phyloP scores from a whole-genome alignment of 2,888 invertebrate genomes.

The Yponomeuta plumbellus region DNA sequence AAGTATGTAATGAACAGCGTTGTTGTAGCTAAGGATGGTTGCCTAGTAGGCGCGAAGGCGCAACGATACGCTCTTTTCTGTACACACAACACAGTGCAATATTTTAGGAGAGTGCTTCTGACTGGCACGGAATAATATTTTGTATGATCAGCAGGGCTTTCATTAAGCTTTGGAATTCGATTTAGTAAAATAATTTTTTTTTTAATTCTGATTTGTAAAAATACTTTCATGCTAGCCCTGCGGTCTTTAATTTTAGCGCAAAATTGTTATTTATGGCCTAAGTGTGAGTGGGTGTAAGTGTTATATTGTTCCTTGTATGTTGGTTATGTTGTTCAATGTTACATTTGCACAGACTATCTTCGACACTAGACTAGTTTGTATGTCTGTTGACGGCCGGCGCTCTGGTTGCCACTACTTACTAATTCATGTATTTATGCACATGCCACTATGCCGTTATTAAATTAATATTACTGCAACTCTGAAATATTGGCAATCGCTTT shows the following conservation, averaged over 20 bases:
- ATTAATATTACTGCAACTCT: not conserved
- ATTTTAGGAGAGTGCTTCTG: no score
- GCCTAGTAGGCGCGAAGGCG: no score
- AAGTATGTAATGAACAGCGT: no score
- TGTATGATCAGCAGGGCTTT: no score
- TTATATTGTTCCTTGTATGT: conserved; percentile 1
- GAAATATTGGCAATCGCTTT: not conserved
- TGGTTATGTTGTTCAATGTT: conserved; percentile 8
- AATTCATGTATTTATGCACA: not conserved
- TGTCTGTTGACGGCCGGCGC: not conserved
- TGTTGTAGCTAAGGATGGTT: no score
- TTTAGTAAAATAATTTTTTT: no score
- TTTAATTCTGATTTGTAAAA: no score
- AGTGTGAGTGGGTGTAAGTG: not conserved
- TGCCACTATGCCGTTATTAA: not conserved
- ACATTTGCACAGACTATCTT: not conserved
- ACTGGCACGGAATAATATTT: no score
- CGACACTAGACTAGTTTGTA: not conserved
- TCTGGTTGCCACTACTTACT: not conserved
- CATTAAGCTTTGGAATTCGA: no score
- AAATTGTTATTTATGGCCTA: not conserved
- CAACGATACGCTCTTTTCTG: no score
- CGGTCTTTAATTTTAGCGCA: not conserved
- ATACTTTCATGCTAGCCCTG: not conserved
- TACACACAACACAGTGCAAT: no score